Evolutionary conservation across 2,888 invertebrate genomes (phyloP), one percentile per base, ranked within the genome.

Genomic region (Drosophila peninsularis): DNA sequence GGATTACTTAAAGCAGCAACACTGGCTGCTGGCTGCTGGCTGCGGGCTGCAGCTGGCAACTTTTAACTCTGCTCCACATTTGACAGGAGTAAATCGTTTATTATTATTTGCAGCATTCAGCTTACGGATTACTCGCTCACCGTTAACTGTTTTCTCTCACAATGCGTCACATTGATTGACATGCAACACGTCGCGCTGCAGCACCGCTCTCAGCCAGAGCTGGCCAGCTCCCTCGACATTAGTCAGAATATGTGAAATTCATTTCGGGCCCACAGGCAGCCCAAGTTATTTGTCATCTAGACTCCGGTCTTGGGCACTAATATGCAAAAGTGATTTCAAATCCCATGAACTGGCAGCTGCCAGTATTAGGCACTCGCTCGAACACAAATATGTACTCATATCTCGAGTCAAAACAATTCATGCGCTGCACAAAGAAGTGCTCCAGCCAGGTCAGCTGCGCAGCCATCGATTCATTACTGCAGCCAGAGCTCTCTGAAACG

Each of bases 1-100:
- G 88, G 83, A 83, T 83, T 86, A 83, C 80, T 88, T 80, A 71
- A 85, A 68, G 88, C 77, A 44, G 45, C 50, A 75, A 71, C 64
- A 68, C 64, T 64, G 70, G 58, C 72, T 62, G 70, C 80, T 80
- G 37, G 62, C 69, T 50, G 6, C 64, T 61, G 54, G 24, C 50
- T 37, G 27, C 36, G 21, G 19, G 5, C 34, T 42, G 21, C 42
- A 21, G 39, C n/a, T 47, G 66, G 41, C 54, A 54, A 32, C 39
- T 62, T 19, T 27, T 62, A 24, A 39, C 34, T 63, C 32, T 17
- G 34, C 10, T 37, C 45, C 19, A 41, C 66, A 50, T 21, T 50
- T 56, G 30, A 14, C 42, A 56, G 13, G 34, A 17, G 34, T 24
- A 66, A 66, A 56, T 80, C 68, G 49, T 56, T 55, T 76, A 71